Evolutionary conservation across 1,140 invertebrate genomes (phyloP).

Genomic region (Pseudobourletiella spinata): DNA sequence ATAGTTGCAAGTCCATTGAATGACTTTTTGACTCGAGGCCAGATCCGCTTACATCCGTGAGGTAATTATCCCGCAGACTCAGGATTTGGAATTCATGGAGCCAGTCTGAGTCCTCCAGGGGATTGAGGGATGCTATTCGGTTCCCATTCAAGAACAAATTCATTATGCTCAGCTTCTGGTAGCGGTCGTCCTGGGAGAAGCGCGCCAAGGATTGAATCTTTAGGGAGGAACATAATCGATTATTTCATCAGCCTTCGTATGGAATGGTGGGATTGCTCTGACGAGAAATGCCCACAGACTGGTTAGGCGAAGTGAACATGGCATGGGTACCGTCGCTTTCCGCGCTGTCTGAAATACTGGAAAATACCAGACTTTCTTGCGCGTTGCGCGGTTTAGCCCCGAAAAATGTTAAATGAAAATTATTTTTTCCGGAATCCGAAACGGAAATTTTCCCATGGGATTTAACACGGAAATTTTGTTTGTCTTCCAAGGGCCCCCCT

Average conservation of each 20-base stretch:
- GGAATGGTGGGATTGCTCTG: neutral
- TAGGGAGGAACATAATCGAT: neutral
- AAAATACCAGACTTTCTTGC: too few species aligned
- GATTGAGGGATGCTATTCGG: conserved; percentile 55
- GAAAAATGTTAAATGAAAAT: too few species aligned
- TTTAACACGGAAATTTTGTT: too few species aligned
- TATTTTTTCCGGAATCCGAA: too few species aligned
- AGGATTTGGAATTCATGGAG: conserved; percentile 61
- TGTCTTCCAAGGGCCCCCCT: too few species aligned
- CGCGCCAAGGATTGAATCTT: conserved; percentile 27
- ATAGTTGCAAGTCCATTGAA: too few species aligned
- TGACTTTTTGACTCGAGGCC: too few species aligned
- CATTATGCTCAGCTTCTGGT: conserved; percentile 44
- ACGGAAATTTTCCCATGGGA: too few species aligned
- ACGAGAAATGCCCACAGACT: neutral
- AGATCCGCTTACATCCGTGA: conserved; percentile 47
- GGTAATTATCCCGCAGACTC: conserved; percentile 59
- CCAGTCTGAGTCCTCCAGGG: conserved; percentile 66
- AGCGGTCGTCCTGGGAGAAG: conserved; percentile 27
- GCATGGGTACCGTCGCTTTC: too few species aligned
- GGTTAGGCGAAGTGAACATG: too few species aligned
- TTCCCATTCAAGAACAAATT: conserved; percentile 71
- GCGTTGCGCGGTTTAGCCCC: too few species aligned
- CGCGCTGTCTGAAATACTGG: too few species aligned
- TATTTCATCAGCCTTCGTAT: neutral